Conservation (phyloP, 2,888 invertebrate genomes). For the Eretmocerus hayati region DNA sequence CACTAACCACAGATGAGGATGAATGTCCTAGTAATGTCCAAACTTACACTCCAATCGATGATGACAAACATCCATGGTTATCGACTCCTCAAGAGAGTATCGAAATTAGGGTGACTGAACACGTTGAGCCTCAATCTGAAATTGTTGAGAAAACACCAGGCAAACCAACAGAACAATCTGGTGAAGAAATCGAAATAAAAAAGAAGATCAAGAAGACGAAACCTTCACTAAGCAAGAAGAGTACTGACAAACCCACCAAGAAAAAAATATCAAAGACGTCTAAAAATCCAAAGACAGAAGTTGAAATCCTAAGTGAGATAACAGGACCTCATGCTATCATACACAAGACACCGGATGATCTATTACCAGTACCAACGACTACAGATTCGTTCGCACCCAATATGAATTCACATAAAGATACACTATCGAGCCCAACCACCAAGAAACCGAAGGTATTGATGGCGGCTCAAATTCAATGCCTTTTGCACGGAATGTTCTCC, state of each 20-base stretch:
- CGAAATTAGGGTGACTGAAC: too few species aligned
- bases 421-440: background rate
- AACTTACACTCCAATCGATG: too few species aligned
- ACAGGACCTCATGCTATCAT: background rate
- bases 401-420: background rate
- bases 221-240: background rate
- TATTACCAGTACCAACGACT: background rate
- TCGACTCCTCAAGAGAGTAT: background rate
- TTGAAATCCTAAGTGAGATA: too few species aligned
- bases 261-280: background rate
- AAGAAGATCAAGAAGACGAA: background rate
- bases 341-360: background rate
- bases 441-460: background rate
- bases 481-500: too few species aligned
- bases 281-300: background rate
- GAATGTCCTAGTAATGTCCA: too few species aligned
- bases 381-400: background rate
- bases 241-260: background rate
- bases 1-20: too few species aligned
- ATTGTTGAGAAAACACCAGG: background rate
- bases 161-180: background rate
- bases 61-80: too few species aligned
- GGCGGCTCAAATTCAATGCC: too few species aligned
- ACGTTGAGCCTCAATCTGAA: background rate
- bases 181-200: background rate